These are phyloP conservation scores for Aphelocoma californica DNA, from an alignment of 2,797 vertebrate genomes.

Conservation along the genomic window DNA sequence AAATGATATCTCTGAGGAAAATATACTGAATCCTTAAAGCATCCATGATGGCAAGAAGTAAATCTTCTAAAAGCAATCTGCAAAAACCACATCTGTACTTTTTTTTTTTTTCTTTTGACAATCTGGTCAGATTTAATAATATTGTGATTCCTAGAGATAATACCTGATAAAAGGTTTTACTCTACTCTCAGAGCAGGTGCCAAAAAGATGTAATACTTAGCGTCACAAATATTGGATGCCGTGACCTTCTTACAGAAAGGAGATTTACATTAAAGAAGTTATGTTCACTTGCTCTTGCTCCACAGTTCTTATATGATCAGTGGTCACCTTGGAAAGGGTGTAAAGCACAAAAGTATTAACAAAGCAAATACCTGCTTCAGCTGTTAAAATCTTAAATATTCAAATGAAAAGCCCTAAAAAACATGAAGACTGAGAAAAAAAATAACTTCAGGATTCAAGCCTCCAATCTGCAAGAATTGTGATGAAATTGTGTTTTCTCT, in stretches of 20 bases:
- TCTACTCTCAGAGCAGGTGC: not conserved
- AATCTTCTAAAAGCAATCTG: not conserved
- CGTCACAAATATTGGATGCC: not conserved
- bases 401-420: not conserved
- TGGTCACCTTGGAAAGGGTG: not conserved
- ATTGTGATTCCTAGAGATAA: not conserved
- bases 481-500: not conserved
- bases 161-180: not conserved
- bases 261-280: not conserved
- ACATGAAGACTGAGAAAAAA: not conserved
- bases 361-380: not conserved
- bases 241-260: not conserved
- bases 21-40: not conserved
- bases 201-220: not conserved
- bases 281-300: not conserved
- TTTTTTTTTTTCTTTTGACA: not conserved
- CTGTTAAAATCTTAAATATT: not conserved
- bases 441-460: not conserved
- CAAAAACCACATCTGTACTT: not conserved
- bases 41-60: not conserved
- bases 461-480: not conserved
- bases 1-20: not conserved
- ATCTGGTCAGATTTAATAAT: not conserved
- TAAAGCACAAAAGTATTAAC: not conserved
- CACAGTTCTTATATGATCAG: not conserved